A percentile compares a stretch with the other conserved stretches of the same genome.
phyloP scores from a whole-genome alignment of 2,888 invertebrate genomes.

The Amphipyra berbera region DNA sequence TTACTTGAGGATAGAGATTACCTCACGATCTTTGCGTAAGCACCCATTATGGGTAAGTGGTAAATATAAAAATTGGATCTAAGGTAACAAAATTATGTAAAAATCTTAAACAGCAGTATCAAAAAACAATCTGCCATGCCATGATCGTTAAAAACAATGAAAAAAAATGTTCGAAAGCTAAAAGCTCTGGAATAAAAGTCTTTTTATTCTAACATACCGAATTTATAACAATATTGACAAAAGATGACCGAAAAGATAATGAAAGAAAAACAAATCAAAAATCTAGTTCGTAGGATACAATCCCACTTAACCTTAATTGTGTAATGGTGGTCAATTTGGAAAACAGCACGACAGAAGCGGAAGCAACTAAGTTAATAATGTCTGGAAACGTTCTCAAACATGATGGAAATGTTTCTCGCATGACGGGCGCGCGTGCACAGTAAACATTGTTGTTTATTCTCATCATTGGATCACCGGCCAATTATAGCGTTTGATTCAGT shows the following conservation, averaged over 20 bases:
- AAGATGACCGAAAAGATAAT: slow-evolving; percentile 22
- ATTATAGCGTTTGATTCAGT: slow-evolving; percentile 51
- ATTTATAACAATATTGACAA: neutral
- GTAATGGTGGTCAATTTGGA: slow-evolving; percentile 62
- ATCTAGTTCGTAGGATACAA: slow-evolving; percentile 42
- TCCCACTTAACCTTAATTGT: slow-evolving; percentile 63
- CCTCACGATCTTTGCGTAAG: slow-evolving; percentile 53
- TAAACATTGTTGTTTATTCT: slow-evolving; percentile 59
- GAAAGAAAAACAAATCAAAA: slow-evolving; percentile 37
- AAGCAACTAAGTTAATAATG: slow-evolving; percentile 70
- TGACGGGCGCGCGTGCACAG: slow-evolving; percentile 61
- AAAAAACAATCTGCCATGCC: neutral
- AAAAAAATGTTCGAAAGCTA: too few species aligned
- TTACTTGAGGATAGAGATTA: slow-evolving; percentile 57
- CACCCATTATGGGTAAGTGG: slow-evolving; percentile 56
- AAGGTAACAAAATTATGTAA: too few species aligned
- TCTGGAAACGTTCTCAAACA: slow-evolving; percentile 67
- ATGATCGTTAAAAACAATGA: too few species aligned
- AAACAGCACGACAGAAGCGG: slow-evolving; percentile 60
- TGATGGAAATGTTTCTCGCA: slow-evolving; percentile 77
- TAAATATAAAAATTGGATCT: slow-evolving; percentile 27
- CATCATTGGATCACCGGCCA: slow-evolving; percentile 59
- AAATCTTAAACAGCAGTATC: slow-evolving; percentile 13
- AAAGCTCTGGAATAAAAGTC: neutral
- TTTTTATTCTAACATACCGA: neutral